Conservation (phyloP, 2,797 vertebrate species). For the Sarcoramphus papa region DNA sequence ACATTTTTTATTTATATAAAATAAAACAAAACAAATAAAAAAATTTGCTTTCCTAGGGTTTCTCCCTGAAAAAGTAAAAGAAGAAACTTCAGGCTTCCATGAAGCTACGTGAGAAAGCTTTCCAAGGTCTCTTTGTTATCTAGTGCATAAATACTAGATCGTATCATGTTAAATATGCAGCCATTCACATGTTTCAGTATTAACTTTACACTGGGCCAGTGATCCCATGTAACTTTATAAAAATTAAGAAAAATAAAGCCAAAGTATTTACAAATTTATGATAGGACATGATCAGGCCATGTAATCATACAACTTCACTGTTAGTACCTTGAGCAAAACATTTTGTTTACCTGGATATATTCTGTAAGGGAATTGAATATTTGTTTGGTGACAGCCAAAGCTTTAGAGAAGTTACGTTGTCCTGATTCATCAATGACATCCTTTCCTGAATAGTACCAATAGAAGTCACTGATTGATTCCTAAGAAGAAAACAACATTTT, state of each 20-base stretch:
- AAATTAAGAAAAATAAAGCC: not conserved
- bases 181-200: not conserved
- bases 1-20: not conserved
- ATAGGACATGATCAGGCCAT: not conserved
- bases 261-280: not conserved
- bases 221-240: not conserved
- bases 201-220: not conserved
- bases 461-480: conserved; percentile 99
- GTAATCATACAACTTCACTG: not conserved
- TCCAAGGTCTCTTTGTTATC: not conserved
- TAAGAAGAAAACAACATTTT: conserved; percentile 61
- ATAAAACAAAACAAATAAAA: not conserved
- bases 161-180: not conserved
- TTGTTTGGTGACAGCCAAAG: conserved; percentile 94
- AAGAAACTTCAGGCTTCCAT: not conserved
- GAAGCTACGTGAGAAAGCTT: not conserved
- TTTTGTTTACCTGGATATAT: conserved; percentile 91
- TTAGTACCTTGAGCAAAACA: not conserved
- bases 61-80: not conserved
- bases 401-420: conserved; percentile 96
- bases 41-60: not conserved
- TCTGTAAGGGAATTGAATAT: conserved; percentile 99
- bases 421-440: conserved; percentile 95
- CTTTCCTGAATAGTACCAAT: conserved; percentile 99
- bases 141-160: not conserved